phyloP scores from a whole-genome alignment of 2,797 vertebrate genomes.

The Gypaetus barbatus region DNA sequence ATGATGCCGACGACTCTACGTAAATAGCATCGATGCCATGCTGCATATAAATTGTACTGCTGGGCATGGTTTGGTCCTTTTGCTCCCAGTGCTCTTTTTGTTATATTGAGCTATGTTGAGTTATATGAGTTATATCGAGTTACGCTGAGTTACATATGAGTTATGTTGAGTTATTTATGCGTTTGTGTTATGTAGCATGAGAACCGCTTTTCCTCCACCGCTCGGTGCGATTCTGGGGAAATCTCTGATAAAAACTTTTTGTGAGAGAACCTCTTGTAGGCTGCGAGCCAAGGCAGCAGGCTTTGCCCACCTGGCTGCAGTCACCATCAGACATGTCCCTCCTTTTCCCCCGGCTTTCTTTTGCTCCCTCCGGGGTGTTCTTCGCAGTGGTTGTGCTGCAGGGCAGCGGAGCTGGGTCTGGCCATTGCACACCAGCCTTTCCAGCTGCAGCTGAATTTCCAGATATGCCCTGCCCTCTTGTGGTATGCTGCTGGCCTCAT shows the following conservation, averaged over 20 bases:
- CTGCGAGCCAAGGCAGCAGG: not conserved
- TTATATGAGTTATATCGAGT: not conserved
- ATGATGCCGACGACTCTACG: accelerated
- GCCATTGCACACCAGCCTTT: accelerated
- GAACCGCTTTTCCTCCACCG: not conserved
- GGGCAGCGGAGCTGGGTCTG: not conserved
- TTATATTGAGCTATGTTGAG: accelerated
- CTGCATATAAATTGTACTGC: not conserved
- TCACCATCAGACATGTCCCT: accelerated
- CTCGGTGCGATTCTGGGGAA: accelerated
- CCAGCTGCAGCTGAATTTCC: not conserved
- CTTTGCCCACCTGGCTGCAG: not conserved
- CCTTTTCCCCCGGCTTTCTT: accelerated
- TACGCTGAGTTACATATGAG: accelerated
- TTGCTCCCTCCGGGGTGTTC: accelerated
- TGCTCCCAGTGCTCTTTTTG: not conserved
- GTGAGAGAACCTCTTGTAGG: accelerated
- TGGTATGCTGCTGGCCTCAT: not conserved
- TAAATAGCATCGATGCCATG: accelerated
- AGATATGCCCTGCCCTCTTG: slow-evolving; percentile 32
- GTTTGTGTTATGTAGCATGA: accelerated
- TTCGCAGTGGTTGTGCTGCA: accelerated
- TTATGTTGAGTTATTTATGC: not conserved
- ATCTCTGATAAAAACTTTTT: not conserved
- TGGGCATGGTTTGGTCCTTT: not conserved